phyloP scores from a whole-genome alignment of 1,140 invertebrate species.

The Bombus waltoni region DNA sequence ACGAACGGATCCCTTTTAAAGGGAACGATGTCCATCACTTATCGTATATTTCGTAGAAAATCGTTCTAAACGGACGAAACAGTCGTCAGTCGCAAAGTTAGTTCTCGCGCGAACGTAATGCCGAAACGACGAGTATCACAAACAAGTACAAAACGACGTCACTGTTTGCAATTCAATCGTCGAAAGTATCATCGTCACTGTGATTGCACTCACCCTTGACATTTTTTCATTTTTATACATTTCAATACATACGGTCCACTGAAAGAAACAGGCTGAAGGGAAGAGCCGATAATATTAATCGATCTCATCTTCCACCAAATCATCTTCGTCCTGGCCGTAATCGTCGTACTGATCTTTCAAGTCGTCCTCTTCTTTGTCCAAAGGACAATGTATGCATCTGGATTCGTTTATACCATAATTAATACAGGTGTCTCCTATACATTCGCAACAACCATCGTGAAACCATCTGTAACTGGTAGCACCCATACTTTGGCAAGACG shows the following conservation, averaged over 20 bases:
- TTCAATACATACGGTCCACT: neutral
- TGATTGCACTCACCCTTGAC: constrained; percentile 8
- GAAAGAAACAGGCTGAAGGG: neutral
- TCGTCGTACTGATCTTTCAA: constrained; percentile 78
- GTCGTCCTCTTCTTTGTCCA: constrained; percentile 70
- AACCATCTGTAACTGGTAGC: constrained; percentile 93
- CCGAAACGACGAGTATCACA: neutral
- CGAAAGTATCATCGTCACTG: constrained; percentile 17
- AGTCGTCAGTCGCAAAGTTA: neutral
- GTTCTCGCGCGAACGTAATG: neutral
- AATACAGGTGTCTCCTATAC: constrained; percentile 93
- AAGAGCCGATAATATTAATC: constrained; percentile 2
- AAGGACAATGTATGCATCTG: constrained; percentile 82
- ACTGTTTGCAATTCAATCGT: neutral
- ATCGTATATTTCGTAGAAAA: neutral
- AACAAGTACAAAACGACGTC: neutral
- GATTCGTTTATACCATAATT: constrained; percentile 96
- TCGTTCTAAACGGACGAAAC: neutral
- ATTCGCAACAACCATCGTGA: constrained; percentile 97
- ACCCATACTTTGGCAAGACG: constrained; percentile 90
- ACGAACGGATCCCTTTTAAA: constrained; percentile 18
- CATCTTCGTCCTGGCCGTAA: constrained; percentile 78
- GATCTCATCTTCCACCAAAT: constrained; percentile 69
- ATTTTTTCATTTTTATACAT: neutral
- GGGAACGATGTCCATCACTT: neutral